Evolutionary conservation across 2,797 vertebrate species (phyloP), one percentile per base, ranked within the genome.

Genomic region (Linurgus olivaceus): DNA sequence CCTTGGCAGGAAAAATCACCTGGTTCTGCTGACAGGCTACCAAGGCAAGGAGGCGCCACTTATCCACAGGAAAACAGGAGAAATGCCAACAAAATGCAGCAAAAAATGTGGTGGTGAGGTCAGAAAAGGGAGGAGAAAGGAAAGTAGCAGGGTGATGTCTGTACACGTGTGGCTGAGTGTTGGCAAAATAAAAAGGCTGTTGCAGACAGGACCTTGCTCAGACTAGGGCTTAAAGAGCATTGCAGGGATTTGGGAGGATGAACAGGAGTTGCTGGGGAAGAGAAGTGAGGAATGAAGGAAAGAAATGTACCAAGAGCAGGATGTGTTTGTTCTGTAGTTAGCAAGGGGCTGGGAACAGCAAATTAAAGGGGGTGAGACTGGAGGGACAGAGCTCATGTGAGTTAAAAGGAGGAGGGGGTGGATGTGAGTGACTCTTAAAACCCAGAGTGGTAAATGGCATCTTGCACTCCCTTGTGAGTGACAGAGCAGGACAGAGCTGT

Each of bases 131-230:
- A 63, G 31, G 52, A 78, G 68, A 68, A 84, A 74, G 44, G 25
- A 76, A 73, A 70, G 10, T 11, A 81, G 25, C 17, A 28, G 40
- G 21, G 17, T 6, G 13, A 57, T 1, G 7, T 75, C 81, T 44
- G 25, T 17, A 24, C 5, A 5, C 18, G 7, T 0, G 1, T 86
- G 83, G 21, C 59, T 48, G 48, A 71, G 33, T 1, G 0, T 0
- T 18, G 28, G 50, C 57, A 68, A 57, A 81, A 87, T 21, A 61
- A 37, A 81, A 81, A 73, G 35, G 31, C 17, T 68, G 61, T 28
- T 48, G 25, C 3, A 44, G 31, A 20, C 18, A 21, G 45, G 5
- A 2, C 26, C 14, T 37, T 80, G 42, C 37, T 62, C 57, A 72
- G 58, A 33, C 4, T 7, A n/a, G 37, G 21, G 44, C 38, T 91